phyloP scores from a whole-genome alignment of 2,888 invertebrate genomes.

The Agonum fuliginosum region DNA sequence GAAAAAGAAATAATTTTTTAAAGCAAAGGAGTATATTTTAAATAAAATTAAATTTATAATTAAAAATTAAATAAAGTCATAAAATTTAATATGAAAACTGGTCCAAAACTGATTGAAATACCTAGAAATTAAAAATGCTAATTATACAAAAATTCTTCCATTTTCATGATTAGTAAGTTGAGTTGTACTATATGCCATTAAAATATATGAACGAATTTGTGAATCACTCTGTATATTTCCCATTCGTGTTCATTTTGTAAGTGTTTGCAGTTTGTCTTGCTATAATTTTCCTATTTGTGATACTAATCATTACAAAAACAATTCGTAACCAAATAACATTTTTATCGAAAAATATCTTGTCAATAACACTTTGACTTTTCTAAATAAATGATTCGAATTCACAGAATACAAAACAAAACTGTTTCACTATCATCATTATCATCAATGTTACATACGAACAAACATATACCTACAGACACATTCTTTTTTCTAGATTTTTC shows the following conservation, averaged over 20 bases:
- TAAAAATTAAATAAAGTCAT: no score
- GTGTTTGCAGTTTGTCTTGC: conserved; percentile 23
- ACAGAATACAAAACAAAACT: conserved; percentile 2
- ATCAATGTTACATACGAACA: conserved; percentile 16
- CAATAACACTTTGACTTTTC: conserved; percentile 11
- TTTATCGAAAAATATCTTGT: conserved; percentile 11
- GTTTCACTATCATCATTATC: conserved; percentile 22
- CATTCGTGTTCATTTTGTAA: neutral
- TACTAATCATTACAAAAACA: neutral
- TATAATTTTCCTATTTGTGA: neutral
- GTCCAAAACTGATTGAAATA: no score
- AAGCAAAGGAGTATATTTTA: no score
- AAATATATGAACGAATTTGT: no score
- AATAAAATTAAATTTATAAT: no score
- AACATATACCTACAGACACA: conserved; percentile 20
- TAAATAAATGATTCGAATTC: conserved; percentile 7
- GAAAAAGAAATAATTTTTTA: no score
- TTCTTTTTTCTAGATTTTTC: conserved; percentile 45
- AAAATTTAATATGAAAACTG: no score
- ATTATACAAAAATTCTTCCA: no score
- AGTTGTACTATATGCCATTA: no score
- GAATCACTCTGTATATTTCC: neutral
- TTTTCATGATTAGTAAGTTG: no score
- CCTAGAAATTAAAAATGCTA: no score
- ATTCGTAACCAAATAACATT: conserved; percentile 2